Evolutionary conservation across 1,140 invertebrate genomes (phyloP).

Genomic region (Rhynchophorus ferrugineus): DNA sequence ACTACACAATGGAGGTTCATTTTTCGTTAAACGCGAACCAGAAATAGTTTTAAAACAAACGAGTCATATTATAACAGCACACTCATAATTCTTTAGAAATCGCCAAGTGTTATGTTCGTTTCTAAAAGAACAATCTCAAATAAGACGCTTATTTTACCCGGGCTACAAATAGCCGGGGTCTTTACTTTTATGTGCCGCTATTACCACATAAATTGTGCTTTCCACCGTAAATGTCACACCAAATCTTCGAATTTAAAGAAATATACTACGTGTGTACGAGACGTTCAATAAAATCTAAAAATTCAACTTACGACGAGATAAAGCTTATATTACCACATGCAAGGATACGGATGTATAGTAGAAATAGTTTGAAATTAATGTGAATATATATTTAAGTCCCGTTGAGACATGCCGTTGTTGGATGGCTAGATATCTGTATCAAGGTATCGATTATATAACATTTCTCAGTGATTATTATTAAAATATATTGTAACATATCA

Average conservation of each 20-base stretch:
- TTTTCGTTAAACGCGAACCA: too few relatives aligned
- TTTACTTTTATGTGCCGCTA: background rate
- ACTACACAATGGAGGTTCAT: too few relatives aligned
- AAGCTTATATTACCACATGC: too few relatives aligned
- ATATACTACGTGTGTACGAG: background rate
- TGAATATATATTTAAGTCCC: too few relatives aligned
- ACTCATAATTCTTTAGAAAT: background rate
- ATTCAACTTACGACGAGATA: background rate
- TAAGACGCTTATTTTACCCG: background rate
- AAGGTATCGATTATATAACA: too few relatives aligned
- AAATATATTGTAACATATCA: too few relatives aligned
- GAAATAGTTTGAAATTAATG: too few relatives aligned
- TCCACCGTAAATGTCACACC: background rate
- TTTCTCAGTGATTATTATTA: too few relatives aligned
- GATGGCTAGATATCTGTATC: too few relatives aligned
- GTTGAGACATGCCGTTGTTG: too few relatives aligned
- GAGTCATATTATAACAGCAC: background rate
- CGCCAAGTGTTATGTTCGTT: background rate
- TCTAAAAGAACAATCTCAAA: background rate
- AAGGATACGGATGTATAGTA: too few relatives aligned
- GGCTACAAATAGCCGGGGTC: background rate
- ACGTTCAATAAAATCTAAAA: background rate
- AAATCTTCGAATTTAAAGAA: background rate
- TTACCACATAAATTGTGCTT: background rate
- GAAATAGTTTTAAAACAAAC: too few relatives aligned